Evolutionary conservation across 2,113 vertebrate species (phyloP), one percentile per base, ranked within the genome.

Genomic region (Elgaria multicarinata): DNA sequence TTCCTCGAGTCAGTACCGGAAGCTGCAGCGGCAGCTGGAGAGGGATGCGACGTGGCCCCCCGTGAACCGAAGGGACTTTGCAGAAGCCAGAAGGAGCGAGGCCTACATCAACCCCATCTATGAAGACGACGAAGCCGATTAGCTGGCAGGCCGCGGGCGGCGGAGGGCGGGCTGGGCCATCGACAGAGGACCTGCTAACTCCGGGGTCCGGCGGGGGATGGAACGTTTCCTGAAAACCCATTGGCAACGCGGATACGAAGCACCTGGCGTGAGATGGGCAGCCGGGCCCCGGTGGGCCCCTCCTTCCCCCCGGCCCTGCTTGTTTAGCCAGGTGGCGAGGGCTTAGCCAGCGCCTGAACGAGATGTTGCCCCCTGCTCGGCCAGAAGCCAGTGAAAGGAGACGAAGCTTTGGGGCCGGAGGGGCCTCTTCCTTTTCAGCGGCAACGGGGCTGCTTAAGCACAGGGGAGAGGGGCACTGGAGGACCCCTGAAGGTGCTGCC

Each of bases 1-100:
- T 66, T 96, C 96, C 0, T 96, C 92, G 50, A 97, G 96, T 81
- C 93, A 87, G 12, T 96, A 97, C 64, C 93, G 77, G 72, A 92
- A 89, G 66, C 93, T 94, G 92, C 96, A 97, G 86, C 95, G 81
- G 78, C 89, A 90, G 82, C 82, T 97, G 89, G 92, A 92, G 53
- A 87, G 89, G 78, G 95, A 96, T 14, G 33, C 88, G 1, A 86
- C 3, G 6, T 96, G 96, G 95, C 95, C 96, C 86, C 95, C 95
- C 0, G 9, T 16, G 6, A 91, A 95, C 1, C 58, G 44, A 42
- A 95, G 87, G 42, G 94, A 93, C 36, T 96, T 96, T 86, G 90
- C 94, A 66, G 78, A 46, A 3, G 83, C 94, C 67, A 71, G 62
- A 12, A 89, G 31, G 8, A 88, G 89, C 1, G 91, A 90, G 18